Conservation (phyloP, 2,797 vertebrate genomes). For the Mus minutoides region DNA sequence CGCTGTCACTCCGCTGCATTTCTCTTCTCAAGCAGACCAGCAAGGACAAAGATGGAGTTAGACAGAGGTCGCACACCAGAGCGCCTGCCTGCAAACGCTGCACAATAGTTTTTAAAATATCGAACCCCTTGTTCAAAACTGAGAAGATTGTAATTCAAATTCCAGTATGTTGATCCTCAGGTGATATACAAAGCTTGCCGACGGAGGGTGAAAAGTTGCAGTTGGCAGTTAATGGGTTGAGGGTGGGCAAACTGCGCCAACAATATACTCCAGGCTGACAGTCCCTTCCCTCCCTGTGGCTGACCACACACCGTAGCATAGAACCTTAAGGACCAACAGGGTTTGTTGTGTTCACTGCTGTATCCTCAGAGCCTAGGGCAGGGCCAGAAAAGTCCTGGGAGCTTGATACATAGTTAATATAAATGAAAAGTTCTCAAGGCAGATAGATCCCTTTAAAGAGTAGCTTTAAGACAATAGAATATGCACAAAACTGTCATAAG, state of each 20-base stretch:
- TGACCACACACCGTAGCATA: background rate
- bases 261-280: too few species aligned
- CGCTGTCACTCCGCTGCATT: conserved; percentile 57
- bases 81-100: conserved; percentile 30
- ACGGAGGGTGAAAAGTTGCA: background rate
- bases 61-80: conserved; percentile 44
- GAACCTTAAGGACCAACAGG: background rate
- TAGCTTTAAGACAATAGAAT: background rate
- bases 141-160: conserved; percentile 11
- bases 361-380: background rate
- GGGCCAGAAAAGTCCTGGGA: background rate
- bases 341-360: background rate
- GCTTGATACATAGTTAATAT: background rate
- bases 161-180: background rate
- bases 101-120: background rate
- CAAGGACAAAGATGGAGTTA: conserved; percentile 65
- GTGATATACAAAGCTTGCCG: background rate
- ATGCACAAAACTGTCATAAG: background rate
- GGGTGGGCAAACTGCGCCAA: background rate
- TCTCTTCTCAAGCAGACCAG: conserved; percentile 68
- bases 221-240: background rate
- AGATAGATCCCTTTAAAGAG: background rate
- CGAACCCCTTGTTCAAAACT: conserved; percentile 39
- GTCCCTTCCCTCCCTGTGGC: background rate
- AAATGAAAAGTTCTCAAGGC: background rate